A percentile compares a stretch with the other conserved stretches of the same genome.
These are phyloP conservation scores for Fringilla coelebs DNA, from an alignment of 2,797 vertebrate genomes.

Conservation along the genomic window DNA sequence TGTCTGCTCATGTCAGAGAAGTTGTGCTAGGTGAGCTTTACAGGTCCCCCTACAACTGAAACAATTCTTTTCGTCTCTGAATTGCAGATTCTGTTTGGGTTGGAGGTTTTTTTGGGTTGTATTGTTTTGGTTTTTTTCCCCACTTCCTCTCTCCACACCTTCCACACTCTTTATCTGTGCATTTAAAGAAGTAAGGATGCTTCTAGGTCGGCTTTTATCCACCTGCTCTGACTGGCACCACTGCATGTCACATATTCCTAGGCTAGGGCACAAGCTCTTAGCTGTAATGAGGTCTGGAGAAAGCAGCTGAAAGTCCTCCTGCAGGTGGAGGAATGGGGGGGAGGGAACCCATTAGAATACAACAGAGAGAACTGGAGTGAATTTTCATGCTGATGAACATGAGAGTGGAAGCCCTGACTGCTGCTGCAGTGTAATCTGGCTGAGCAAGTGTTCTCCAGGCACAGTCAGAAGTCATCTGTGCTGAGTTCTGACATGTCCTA, in stretches of 20 bases:
- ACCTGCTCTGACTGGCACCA: not conserved
- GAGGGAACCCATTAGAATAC: not conserved
- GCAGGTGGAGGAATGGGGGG: not conserved
- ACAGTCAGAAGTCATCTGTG: not conserved
- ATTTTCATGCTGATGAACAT: conserved; percentile 18
- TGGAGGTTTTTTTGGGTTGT: accelerated
- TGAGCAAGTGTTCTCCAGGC: not conserved
- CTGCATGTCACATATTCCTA: not conserved
- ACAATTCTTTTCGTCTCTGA: not conserved
- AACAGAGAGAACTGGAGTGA: not conserved
- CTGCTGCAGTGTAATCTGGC: not conserved
- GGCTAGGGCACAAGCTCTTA: not conserved
- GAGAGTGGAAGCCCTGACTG: not conserved
- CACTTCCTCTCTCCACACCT: accelerated
- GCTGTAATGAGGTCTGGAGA: not conserved
- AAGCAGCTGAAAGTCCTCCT: conserved; percentile 3
- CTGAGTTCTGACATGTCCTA: not conserved
- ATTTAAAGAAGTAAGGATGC: not conserved
- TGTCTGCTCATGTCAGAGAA: not conserved
- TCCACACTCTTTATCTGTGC: not conserved
- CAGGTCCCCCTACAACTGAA: not conserved
- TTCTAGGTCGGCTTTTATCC: not conserved
- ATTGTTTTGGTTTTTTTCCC: too few species aligned
- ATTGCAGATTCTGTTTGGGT: not conserved
- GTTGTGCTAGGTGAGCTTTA: not conserved